Evolutionary conservation across 2,797 vertebrate species (phyloP), one percentile per base, ranked within the genome.

Genomic region (Clarias laeviceps): DNA sequence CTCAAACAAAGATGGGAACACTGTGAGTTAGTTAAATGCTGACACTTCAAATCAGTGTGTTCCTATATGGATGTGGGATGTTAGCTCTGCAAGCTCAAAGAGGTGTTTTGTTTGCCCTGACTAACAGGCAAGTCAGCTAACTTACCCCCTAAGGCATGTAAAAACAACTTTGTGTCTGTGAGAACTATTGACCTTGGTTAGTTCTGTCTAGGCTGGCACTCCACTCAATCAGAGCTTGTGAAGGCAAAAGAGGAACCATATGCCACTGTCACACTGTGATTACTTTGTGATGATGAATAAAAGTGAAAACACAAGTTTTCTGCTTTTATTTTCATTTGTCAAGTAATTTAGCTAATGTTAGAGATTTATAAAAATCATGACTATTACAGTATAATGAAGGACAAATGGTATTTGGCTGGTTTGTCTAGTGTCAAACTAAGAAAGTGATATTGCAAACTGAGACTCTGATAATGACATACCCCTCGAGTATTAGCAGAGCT

Each of bases 41-140:
- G n/a, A 34, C 18, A 2, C 18, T 72, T 56, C 27, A 22, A 54
- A 27, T n/a, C 27, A 62, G 20, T 64, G 65, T 72, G 81, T 82
- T 56, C 62, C 54, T 79, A 64, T 56, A 22, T 70, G 37, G 56
- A 64, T 64, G 54, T 65, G 17, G 22, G 22, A 82, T 69, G 72
- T 78, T 82, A 77, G 27, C 12, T 82, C 80, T 61, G 34, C 56
- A 78, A 17, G 0, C 24, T 78, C 64, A 82, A 77, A 82, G 64
- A 69, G 37, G 32, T 76, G n/a, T 77, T 86, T 22, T 82, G 64
- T 82, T 82, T 82, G 56, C 56, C 20, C 56, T 45, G 37, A 70
- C 32, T 82, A 78, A 82, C 80, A 78, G 80, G 62, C 72, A 85
- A 70, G 56, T 72, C 40, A 61, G 57, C 69, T 68, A 82, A 68